A percentile compares a stretch with the other conserved stretches of the same genome.
These are phyloP conservation scores for Lucifuga dentata DNA, from an alignment of 2,113 vertebrate genomes.

Conservation along the genomic window DNA sequence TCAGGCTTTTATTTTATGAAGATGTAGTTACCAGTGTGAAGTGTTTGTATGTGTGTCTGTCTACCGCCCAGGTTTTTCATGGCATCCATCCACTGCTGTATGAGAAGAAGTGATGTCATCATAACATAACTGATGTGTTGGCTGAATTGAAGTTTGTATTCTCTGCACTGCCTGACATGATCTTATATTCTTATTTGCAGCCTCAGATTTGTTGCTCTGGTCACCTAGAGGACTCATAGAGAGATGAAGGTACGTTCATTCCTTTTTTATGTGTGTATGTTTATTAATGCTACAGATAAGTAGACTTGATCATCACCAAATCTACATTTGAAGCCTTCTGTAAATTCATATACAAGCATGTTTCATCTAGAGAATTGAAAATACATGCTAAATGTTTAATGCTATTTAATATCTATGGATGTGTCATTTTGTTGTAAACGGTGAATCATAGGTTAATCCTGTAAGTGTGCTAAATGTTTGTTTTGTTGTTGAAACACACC, in stretches of 20 bases:
- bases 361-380: constrained; percentile 4
- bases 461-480: constrained; percentile 21
- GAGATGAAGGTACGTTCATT: constrained; percentile 84
- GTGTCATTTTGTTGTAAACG: constrained; percentile 8
- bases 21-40: too few relatives aligned
- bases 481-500: constrained; percentile 12
- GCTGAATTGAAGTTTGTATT: constrained; percentile 54
- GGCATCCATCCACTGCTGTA: constrained; percentile 49
- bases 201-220: constrained; percentile 66
- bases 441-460: too few relatives aligned
- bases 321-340: constrained; percentile 9
- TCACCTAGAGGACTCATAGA: constrained; percentile 73
- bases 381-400: background rate
- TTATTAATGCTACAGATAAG: too few relatives aligned
- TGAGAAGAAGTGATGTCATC: constrained; percentile 77
- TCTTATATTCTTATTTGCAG: constrained; percentile 66
- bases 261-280: background rate
- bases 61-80: constrained; percentile 38
- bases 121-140: constrained; percentile 58
- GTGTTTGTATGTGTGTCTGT: constrained; percentile 35
- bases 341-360: constrained; percentile 10
- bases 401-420: background rate
- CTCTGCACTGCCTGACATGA: constrained; percentile 53
- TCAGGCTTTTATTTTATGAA: too few relatives aligned
- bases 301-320: background rate